Base-by-base conservation (phyloP, 2,113 vertebrate genomes). In the Bettongia penicillata region DNA sequence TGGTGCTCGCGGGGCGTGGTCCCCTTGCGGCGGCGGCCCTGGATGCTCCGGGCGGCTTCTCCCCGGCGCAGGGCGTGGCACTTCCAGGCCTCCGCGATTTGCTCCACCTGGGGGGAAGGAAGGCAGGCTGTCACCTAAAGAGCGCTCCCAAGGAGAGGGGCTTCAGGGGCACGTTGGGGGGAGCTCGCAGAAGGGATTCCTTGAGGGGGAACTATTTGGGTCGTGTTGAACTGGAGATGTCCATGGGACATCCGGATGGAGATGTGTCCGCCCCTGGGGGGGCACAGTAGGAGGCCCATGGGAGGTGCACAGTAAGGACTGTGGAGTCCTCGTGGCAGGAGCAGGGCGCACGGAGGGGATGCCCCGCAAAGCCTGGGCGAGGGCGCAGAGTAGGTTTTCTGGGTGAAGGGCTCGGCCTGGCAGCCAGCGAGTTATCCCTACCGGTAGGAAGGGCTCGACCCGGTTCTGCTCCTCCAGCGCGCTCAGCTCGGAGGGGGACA, bases 401-500 rank as follows among this genome's bases (percentile, higher is more conserved):
- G 61, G 61, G 61, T 68, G 61, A 37, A 68, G 61, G 16, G 61
- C 31, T 1, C 28, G 28, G 57, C 4, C 3, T 16, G 12, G 19
- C 19, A 61, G 28, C 31, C 3, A 9, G 11, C 47, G 19, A n/a
- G 8, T n/a, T 48, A 48, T 48, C 91, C 98, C 96, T 95, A 99
- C 99, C 95, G 99, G 99, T 95, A 99, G 98, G n/a, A 99, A 97
- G 1, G 98, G 97, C 51, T 99, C 99, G 93, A 31, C 93, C 93
- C 96, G 98, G 95, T 99, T 99, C 96, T 98, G 98, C 92, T 96
- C 98, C 50, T 99, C 99, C 97, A 99, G 97, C 0, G 93, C 96
- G 0, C 98, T 98, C 97, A 99, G 97, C 94, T 99, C 99, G 0
- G 91, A 98, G 8, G 99, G 98, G 53, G 98, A 97, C 96, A 99